A percentile compares a stretch with the other conserved stretches of the same genome.
These are phyloP conservation scores for Sipha maydis DNA, from an alignment of 2,888 invertebrate genomes.

Conservation along the genomic window DNA sequence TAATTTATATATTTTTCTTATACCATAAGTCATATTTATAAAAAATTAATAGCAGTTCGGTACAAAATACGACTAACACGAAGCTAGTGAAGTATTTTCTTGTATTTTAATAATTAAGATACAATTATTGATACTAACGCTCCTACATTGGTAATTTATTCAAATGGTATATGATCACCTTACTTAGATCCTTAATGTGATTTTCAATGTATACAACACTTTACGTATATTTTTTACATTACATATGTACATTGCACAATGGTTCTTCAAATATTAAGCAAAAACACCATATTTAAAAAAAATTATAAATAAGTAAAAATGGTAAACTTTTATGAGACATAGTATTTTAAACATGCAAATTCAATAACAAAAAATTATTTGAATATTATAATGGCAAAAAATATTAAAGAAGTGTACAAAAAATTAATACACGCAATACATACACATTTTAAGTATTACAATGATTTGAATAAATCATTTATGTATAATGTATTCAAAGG, in stretches of 20 bases:
- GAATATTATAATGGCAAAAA: background rate
- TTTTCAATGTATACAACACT: background rate
- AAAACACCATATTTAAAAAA: background rate
- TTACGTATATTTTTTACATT: background rate
- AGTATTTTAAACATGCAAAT: constrained; percentile 29
- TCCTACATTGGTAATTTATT: background rate
- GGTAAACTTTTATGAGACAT: constrained; percentile 3
- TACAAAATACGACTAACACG: background rate
- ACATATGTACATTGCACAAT: constrained; percentile 21
- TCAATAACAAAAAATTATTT: constrained; percentile 10
- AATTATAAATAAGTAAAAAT: constrained; percentile 20
- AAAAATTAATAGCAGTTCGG: too few species aligned
- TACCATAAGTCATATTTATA: too few species aligned
- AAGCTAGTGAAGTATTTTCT: background rate
- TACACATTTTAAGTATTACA: background rate
- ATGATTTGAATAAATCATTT: constrained; percentile 2
- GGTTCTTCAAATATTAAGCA: constrained; percentile 10
- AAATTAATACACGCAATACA: background rate
- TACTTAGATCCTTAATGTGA: background rate
- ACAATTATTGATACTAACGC: background rate
- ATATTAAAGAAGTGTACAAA: background rate
- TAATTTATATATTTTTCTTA: too few species aligned
- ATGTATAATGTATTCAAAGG: background rate
- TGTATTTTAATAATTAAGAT: background rate
- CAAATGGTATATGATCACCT: background rate